Evolutionary conservation across 2,797 vertebrate species (phyloP).

Genomic region (Dendrocincla fuliginosa): DNA sequence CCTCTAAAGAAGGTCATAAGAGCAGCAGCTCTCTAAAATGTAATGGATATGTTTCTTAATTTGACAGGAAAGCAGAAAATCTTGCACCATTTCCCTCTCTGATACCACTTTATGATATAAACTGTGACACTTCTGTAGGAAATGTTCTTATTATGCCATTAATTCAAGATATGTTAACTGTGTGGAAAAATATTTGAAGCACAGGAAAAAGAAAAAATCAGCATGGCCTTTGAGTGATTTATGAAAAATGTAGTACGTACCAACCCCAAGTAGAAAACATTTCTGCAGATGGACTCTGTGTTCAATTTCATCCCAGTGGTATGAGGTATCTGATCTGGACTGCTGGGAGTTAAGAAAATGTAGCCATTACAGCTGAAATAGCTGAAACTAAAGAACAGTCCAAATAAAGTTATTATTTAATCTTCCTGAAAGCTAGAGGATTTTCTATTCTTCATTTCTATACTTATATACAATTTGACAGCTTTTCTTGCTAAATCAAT

Average conservation of each 20-base stretch:
- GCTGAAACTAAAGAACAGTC: slow-evolving; percentile 29
- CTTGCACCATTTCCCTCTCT: neutral
- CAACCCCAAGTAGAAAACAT: neutral
- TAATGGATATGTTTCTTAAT: neutral
- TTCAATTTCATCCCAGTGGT: neutral
- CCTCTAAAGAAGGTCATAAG: neutral
- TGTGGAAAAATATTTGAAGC: neutral
- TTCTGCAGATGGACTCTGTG: neutral
- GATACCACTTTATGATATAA: neutral
- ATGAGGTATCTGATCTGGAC: neutral
- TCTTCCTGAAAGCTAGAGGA: slow-evolving; percentile 14
- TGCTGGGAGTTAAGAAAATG: slow-evolving; percentile 30
- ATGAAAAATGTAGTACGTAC: neutral
- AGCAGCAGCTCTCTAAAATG: neutral
- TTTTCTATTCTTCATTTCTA: slow-evolving; percentile 23
- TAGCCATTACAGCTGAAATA: slow-evolving; percentile 3
- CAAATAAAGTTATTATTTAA: slow-evolving; percentile 34
- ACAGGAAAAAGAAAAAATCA: fast-evolving
- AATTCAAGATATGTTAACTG: neutral
- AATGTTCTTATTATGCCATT: neutral
- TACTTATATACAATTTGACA: slow-evolving; percentile 2
- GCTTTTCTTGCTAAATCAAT: slow-evolving; percentile 28
- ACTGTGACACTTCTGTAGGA: neutral
- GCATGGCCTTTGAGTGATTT: neutral
- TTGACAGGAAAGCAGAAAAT: neutral